Evolutionary conservation across 2,113 vertebrate species (phyloP), one percentile per base, ranked within the genome.

Genomic region (Falco punctatus): DNA sequence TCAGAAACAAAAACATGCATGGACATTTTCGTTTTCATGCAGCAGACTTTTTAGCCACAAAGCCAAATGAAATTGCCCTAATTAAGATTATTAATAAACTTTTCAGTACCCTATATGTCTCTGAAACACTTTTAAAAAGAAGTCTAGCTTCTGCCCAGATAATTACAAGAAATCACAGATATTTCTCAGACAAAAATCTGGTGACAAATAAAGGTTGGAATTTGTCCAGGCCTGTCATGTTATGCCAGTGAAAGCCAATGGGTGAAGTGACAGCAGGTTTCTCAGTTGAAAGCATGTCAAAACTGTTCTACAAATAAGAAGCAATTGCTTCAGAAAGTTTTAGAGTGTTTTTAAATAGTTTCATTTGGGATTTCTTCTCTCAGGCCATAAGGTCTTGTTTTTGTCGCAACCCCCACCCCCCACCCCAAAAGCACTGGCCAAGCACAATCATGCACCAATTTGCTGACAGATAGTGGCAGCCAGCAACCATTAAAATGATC

Each of bases 311-410:
- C 69, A 69, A 94, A 35, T 77, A 92, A 69, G 80, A 55, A 62
- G 15, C 51, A 92, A 15, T 77, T 96, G 75, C 54, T 82, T 91
- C 23, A 19, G 15, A 61, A 94, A 85, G 27, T 84, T 94, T 81
- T 57, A 77, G 51, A 82, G 9, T 35, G 21, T 90, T 92, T 92
- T 26, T 52, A 94, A 93, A 94, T 86, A 67, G 40, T 79, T 92
- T 80, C 14, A 28, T 26, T 64, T 88, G 83, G 52, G 65, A 94
- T 87, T 69, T 96, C n/a, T 83, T 86, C 27, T 74, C 73, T 95
- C n/a, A 52, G 67, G 51, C 38, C 54, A 51, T 62, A 83, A 27
- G 59, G 48, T 32, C 80, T 70, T 77, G 4, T 1, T 66, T 74
- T 52, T 83, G 15, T 65, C 5, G 8, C 15, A 38, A 38, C 33